Evolutionary conservation across 2,888 invertebrate species (phyloP).

Genomic region (Leptopilina myrica): DNA sequence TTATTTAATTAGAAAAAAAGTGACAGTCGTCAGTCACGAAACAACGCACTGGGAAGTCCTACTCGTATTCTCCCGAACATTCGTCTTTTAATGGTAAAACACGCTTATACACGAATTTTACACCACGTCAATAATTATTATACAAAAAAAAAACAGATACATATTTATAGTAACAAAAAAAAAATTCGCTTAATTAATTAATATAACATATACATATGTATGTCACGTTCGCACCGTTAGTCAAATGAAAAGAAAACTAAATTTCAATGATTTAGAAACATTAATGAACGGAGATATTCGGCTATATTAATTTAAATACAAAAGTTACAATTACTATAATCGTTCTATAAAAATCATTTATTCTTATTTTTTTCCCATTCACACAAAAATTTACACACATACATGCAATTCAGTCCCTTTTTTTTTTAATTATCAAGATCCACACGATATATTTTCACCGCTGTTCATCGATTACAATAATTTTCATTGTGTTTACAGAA

Average conservation of each 20-base stretch:
- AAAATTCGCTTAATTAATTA: conserved; percentile 67
- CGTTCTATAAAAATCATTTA: conserved; percentile 20
- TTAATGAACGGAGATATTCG: conserved; percentile 42
- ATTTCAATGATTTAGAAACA: conserved; percentile 43
- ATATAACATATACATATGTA: conserved; percentile 68
- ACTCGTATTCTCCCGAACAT: conserved; percentile 40
- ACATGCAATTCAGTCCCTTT: conserved; percentile 25
- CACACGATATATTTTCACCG: conserved; percentile 12
- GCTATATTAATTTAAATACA: conserved; percentile 53
- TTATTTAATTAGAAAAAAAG: not conserved
- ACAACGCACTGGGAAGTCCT: conserved; percentile 24
- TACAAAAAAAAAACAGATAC: conserved; percentile 70
- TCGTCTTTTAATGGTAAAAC: conserved; percentile 14
- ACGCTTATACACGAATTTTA: conserved; percentile 2
- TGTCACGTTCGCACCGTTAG: conserved; percentile 69
- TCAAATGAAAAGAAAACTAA: conserved; percentile 45
- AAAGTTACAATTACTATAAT: conserved; percentile 50
- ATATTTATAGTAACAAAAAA: conserved; percentile 70
- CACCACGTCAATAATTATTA: conserved; percentile 63
- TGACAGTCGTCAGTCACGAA: conserved; percentile 21
- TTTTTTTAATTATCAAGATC: conserved; percentile 31
- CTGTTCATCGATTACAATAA: conserved; percentile 35
- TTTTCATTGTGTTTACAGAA: not conserved
- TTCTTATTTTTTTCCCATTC: conserved; percentile 33
- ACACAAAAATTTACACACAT: conserved; percentile 43